phyloP scores from a whole-genome alignment of 2,797 vertebrate species.

The Arctocebus calabarensis region DNA sequence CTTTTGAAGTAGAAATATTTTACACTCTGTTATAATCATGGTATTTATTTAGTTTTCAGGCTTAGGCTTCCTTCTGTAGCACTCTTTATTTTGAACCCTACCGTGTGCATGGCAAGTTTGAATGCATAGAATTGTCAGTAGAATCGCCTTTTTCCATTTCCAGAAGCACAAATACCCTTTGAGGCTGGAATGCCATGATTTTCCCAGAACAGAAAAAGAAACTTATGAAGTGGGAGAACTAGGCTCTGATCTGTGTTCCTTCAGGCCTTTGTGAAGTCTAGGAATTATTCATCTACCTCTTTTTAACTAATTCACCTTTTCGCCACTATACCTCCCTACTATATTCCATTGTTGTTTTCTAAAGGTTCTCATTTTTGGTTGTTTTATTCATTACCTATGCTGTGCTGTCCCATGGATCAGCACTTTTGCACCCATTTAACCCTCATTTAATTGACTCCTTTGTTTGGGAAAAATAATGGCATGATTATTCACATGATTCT shows the following conservation, averaged over 20 bases:
- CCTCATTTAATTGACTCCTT: not conserved
- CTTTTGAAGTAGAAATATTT: slow-evolving; percentile 14
- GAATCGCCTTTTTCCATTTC: not conserved
- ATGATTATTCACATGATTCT: not conserved
- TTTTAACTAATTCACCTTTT: not conserved
- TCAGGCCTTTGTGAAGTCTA: not conserved
- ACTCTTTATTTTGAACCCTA: slow-evolving; percentile 8
- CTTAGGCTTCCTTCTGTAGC: not conserved
- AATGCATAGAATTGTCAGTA: not conserved
- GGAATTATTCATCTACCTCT: not conserved
- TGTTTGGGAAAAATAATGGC: not conserved
- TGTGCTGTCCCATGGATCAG: not conserved
- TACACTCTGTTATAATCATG: not conserved
- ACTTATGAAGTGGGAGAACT: fast-evolving
- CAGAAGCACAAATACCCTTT: not conserved
- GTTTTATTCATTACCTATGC: not conserved
- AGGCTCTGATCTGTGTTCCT: not conserved
- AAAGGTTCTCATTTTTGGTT: not conserved
- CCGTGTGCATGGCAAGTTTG: not conserved
- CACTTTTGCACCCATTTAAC: not conserved
- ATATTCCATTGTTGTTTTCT: not conserved
- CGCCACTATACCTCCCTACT: not conserved
- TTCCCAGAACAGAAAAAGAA: not conserved
- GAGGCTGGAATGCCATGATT: not conserved
- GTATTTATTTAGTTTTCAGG: slow-evolving; percentile 6